Evolutionary conservation across 64 coral and sea anemone species (phyloP).

Genomic region (Pocillopora damicornis): DNA sequence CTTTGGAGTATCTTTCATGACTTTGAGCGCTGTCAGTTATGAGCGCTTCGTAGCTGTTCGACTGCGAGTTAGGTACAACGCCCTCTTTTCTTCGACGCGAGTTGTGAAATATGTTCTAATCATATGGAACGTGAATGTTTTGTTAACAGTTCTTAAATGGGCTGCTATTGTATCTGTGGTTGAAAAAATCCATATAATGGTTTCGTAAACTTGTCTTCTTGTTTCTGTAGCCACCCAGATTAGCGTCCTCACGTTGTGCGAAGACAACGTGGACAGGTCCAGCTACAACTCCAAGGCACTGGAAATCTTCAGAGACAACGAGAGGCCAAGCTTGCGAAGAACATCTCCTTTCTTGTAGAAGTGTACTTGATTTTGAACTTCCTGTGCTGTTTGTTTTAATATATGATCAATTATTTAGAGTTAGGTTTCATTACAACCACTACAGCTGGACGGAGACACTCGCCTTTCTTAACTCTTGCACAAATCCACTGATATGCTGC

Average conservation of each 20-base stretch:
- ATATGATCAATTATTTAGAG: slow-evolving; percentile 38
- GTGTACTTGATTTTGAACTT: slow-evolving; percentile 36
- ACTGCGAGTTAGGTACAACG: slow-evolving; percentile 51
- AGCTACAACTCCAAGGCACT: neutral
- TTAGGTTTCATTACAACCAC: slow-evolving; percentile 28
- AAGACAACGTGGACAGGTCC: too few species aligned
- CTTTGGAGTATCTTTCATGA: slow-evolving; percentile 81
- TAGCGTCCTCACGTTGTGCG: too few species aligned
- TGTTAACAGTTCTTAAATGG: slow-evolving; percentile 66
- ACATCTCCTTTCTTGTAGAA: slow-evolving; percentile 33
- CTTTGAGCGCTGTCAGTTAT: slow-evolving; percentile 63
- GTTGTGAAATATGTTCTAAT: slow-evolving; percentile 30
- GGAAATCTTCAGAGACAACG: slow-evolving; percentile 23
- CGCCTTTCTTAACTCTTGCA: slow-evolving; percentile 64
- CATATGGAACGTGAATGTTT: slow-evolving; percentile 58
- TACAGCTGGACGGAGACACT: slow-evolving; percentile 73
- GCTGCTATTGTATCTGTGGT: slow-evolving; percentile 10
- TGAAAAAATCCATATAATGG: slow-evolving; percentile 24
- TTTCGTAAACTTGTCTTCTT: slow-evolving; percentile 47
- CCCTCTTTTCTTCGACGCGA: slow-evolving; percentile 16
- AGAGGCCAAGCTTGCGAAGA: neutral
- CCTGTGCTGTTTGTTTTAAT: slow-evolving; percentile 55
- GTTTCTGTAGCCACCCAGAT: neutral
- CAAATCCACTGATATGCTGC: slow-evolving; percentile 58
- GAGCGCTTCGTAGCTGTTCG: slow-evolving; percentile 59